Evolutionary conservation across 2,888 invertebrate species (phyloP).

Genomic region (Herminia tarsipennalis): DNA sequence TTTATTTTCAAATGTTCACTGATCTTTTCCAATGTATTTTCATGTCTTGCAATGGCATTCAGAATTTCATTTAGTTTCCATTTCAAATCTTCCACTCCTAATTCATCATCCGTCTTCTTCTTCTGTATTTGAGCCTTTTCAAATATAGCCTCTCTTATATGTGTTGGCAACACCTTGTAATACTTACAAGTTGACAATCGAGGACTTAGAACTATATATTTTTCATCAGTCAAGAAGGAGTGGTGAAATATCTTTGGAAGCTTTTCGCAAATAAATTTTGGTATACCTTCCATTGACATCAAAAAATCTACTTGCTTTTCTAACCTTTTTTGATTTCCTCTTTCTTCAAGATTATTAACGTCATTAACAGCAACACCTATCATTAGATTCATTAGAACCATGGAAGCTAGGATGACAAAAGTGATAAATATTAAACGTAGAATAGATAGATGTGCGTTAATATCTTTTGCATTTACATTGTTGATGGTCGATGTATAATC

Average conservation of each 20-base stretch:
- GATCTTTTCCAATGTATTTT: not conserved
- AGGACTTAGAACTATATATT: slow-evolving; percentile 15
- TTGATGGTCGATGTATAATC: slow-evolving; percentile 79
- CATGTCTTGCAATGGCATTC: slow-evolving; percentile 18
- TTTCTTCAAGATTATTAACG: slow-evolving; percentile 79
- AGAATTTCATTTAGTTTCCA: slow-evolving; percentile 39
- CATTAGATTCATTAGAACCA: slow-evolving; percentile 85
- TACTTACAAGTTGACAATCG: slow-evolving; percentile 27
- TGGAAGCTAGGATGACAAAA: slow-evolving; percentile 82
- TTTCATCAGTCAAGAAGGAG: not conserved
- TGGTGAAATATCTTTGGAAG: not conserved
- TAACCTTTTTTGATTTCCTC: slow-evolving; percentile 79
- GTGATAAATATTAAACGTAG: slow-evolving; percentile 77
- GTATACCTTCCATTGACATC: slow-evolving; percentile 41
- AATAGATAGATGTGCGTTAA: slow-evolving; percentile 62
- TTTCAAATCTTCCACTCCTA: slow-evolving; percentile 54
- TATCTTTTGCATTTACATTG: slow-evolving; percentile 48
- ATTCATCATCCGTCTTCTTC: slow-evolving; percentile 60
- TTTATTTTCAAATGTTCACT: not conserved
- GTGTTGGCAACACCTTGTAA: slow-evolving; percentile 59
- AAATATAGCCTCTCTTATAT: slow-evolving; percentile 68
- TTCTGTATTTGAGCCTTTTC: slow-evolving; percentile 65
- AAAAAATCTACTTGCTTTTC: slow-evolving; percentile 83
- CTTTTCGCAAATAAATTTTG: slow-evolving; percentile 21
- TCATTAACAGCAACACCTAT: slow-evolving; percentile 85